Base-by-base conservation (phyloP, 23 tunicate species). In the Diplosoma virens region DNA sequence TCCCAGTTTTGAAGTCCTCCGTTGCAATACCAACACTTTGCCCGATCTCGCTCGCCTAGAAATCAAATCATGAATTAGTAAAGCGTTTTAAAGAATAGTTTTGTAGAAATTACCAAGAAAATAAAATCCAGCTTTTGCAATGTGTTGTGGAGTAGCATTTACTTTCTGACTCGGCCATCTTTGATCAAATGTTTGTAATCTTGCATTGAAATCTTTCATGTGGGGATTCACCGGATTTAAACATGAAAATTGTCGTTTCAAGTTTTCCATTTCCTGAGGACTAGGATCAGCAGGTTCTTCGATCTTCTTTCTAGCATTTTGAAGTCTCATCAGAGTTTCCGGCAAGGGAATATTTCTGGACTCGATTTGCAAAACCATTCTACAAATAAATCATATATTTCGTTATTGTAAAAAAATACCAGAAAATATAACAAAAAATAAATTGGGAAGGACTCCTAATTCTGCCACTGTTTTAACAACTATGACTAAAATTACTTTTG, bases 1-100 rank as follows among this genome's bases (percentile, higher is more conserved):
- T 73, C 87, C 87, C 87, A 82, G 59, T 73, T 82, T 59, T 82
- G 87, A 1, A 82, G 30, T 0, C 79, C 87, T 1, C 87, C 87
- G 58, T 82, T 82, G 31, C 87, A 82, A 37, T 82, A 58, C 79
- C 79, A 82, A 61, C 87, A 82, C 27, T 82, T 82, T n/a, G 58
- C 87, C 25, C 75, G 47, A 37, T 82, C 87, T 31, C 87, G n/a
- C 36, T 60, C 65, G 17, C 61, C 61, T 55, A 18, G 25, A 41
- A 41, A 41, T 41, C 9, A 9, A 41, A 41, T 41, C 9, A 41
- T 41, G 50, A n/a, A n/a, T n/a, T n/a, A n/a, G n/a, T n/a, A n/a
- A n/a, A n/a, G n/a, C n/a, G n/a, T n/a, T n/a, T n/a, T n/a, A n/a
- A n/a, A n/a, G n/a, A n/a, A n/a, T n/a, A n/a, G n/a, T n/a, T n/a